Percentiles rank a stretch among this genome's conserved stretches.
Conservation (phyloP, 2,797 vertebrate species). For the Luscinia luscinia region DNA sequence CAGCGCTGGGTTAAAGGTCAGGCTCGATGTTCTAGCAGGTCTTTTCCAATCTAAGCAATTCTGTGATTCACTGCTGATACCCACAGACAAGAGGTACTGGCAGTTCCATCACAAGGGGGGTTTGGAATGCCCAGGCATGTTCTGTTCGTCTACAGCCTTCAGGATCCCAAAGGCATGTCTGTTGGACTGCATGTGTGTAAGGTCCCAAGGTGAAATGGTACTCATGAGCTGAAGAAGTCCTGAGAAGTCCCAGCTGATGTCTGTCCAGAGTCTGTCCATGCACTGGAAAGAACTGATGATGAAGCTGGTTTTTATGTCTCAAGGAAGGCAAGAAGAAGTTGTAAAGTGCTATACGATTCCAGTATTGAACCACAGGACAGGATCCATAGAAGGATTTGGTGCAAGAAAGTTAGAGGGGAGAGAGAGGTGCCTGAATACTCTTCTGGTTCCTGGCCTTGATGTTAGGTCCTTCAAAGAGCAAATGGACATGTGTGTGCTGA, state of each 20-base stretch:
- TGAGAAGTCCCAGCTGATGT: neutral
- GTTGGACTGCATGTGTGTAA: neutral
- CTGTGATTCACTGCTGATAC: neutral
- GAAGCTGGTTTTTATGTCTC: neutral
- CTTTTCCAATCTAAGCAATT: neutral
- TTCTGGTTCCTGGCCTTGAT: neutral
- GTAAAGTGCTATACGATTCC: neutral
- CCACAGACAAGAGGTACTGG: neutral
- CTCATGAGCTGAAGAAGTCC: neutral
- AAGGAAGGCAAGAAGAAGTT: neutral
- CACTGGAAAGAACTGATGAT: neutral
- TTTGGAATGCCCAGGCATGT: neutral
- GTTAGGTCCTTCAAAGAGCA: neutral
- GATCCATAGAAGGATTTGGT: neutral
- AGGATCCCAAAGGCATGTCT: neutral
- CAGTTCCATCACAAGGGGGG: neutral
- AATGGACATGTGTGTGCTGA: neutral
- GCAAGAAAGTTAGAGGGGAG: neutral
- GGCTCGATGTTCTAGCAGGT: accelerated
- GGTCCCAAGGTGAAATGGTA: neutral
- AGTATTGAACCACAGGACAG: neutral
- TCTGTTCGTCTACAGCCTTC: neutral
- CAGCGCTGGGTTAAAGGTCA: neutral
- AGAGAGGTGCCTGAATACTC: neutral
- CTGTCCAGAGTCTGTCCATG: neutral